These are phyloP conservation scores for Salmo trutta DNA, from an alignment of 2,797 vertebrate species.

Conservation along the genomic window DNA sequence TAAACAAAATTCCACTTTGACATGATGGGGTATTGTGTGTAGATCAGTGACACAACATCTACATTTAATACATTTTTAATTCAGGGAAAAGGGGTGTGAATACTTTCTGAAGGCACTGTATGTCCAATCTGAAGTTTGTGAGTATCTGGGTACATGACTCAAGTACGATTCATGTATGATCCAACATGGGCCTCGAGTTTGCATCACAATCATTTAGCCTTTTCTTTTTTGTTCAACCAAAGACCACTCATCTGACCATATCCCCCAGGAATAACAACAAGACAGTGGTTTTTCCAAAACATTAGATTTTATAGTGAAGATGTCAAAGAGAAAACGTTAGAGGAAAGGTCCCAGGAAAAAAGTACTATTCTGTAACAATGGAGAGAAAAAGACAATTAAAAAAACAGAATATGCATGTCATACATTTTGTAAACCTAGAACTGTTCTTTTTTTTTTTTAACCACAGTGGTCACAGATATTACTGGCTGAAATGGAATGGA, in stretches of 20 bases:
- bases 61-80: no score
- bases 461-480: constrained; percentile 84
- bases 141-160: no score
- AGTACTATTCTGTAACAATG: constrained; percentile 78
- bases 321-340: constrained; percentile 86
- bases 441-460: constrained; percentile 71
- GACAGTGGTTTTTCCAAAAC: constrained; percentile 79
- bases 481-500: constrained; percentile 81
- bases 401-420: constrained; percentile 75
- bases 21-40: no score
- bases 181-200: not conserved
- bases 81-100: no score
- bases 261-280: constrained; percentile 63
- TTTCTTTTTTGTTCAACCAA: constrained; percentile 19
- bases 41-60: no score
- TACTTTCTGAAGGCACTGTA: no score
- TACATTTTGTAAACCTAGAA: constrained; percentile 82
- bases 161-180: not conserved
- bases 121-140: no score
- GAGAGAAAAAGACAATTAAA: constrained; percentile 68
- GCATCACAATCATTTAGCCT: constrained; percentile 5
- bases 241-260: not conserved
- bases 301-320: constrained; percentile 86
- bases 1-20: no score
- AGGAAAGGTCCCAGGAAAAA: constrained; percentile 76